A percentile compares a stretch with the other conserved stretches of the same genome.
Evolutionary conservation across 2,888 invertebrate species (phyloP).

Genomic region (Leucozona laternaria): DNA sequence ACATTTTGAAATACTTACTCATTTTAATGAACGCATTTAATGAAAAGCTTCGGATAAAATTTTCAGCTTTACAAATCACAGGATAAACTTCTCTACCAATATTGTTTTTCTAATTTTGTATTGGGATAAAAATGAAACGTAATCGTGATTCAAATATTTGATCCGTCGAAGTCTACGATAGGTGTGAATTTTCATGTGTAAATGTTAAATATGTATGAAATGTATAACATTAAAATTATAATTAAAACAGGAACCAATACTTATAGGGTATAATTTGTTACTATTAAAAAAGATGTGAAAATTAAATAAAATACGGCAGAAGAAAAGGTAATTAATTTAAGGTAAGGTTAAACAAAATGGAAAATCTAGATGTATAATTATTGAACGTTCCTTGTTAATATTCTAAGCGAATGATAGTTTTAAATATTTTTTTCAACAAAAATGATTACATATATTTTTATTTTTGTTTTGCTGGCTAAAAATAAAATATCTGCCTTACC

Average conservation of each 20-base stretch:
- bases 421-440: neutral
- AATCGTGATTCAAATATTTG: neutral
- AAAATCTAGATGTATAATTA: neutral
- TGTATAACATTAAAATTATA: neutral
- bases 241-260: conserved; percentile 34
- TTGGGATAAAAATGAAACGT: neutral
- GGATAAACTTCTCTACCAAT: too few relatives aligned
- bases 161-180: neutral
- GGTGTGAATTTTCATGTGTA: neutral
- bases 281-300: conserved; percentile 1
- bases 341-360: conserved; percentile 18
- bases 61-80: too few relatives aligned
- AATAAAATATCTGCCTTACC: conserved; percentile 85
- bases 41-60: too few relatives aligned
- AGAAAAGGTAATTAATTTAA: conserved; percentile 12
- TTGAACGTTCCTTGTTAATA: neutral
- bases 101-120: neutral
- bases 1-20: too few relatives aligned
- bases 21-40: too few relatives aligned
- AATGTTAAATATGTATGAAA: neutral
- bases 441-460: too few relatives aligned
- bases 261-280: conserved; percentile 6
- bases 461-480: too few relatives aligned
- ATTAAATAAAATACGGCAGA: conserved; percentile 14
- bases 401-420: conserved; percentile 7